Percentiles rank a stretch among this genome's conserved stretches.
Evolutionary conservation across 2,113 vertebrate species (phyloP).

Genomic region (Trichomycterus rosablanca): DNA sequence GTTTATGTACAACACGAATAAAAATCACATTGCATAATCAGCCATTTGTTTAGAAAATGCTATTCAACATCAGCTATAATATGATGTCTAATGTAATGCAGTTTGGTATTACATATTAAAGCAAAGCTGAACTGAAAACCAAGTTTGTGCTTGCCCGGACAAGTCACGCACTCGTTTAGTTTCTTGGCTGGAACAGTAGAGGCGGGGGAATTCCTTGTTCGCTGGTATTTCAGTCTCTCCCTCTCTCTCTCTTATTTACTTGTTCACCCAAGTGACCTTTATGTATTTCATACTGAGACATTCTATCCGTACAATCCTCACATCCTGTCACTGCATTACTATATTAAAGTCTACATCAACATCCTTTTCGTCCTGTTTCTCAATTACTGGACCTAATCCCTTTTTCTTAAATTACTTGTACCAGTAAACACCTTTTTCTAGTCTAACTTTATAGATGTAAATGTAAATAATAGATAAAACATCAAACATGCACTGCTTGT

Average conservation of each 20-base stretch:
- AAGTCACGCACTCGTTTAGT: conserved; percentile 57
- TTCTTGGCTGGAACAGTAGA: conserved; percentile 62
- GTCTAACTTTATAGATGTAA: no score
- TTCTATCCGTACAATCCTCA: conserved; percentile 65
- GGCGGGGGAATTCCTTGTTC: conserved; percentile 75
- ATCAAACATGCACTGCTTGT: no score
- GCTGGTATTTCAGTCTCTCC: conserved; percentile 63
- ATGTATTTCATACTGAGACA: conserved; percentile 64
- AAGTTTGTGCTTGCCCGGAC: conserved; percentile 66
- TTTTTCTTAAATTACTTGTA: no score
- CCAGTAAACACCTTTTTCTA: no score
- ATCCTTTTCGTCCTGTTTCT: conserved; percentile 40
- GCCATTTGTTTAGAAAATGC: not conserved
- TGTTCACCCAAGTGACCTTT: conserved; percentile 60
- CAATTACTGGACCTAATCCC: no score
- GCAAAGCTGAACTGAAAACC: conserved; percentile 41
- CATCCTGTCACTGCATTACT: conserved; percentile 70
- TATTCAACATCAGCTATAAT: not conserved
- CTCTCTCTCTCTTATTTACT: conserved; percentile 39
- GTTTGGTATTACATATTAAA: conserved; percentile 18
- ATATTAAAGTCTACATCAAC: conserved; percentile 61
- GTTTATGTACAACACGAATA: no score
- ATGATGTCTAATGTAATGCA: conserved; percentile 4
- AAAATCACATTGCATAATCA: not conserved
- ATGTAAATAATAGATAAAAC: no score